A percentile compares a stretch with the other conserved stretches of the same genome.
Conservation (phyloP, 2,113 vertebrate species). For the Irena cyanogastra region DNA sequence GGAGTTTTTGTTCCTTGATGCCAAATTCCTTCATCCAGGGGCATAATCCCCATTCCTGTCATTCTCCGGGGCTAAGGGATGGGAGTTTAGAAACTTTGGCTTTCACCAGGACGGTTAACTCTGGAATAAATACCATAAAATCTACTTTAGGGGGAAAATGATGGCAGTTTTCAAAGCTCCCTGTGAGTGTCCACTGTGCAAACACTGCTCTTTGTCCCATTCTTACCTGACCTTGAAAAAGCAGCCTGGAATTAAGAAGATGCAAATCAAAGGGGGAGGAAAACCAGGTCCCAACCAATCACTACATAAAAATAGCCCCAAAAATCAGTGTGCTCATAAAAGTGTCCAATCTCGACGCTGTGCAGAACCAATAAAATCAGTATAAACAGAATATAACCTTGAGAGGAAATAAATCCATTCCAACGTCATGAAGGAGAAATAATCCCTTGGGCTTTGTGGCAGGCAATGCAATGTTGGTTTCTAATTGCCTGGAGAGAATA, state of each 20-base stretch:
- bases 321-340: not conserved
- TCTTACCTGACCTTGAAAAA: not conserved
- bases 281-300: not conserved
- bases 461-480: not conserved
- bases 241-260: not conserved
- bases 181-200: not conserved
- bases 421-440: not conserved
- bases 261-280: not conserved
- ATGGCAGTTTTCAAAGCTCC: not conserved
- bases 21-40: not conserved
- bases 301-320: not conserved
- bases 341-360: not conserved
- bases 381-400: constrained; percentile 1
- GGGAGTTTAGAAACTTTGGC: rapidly evolving
- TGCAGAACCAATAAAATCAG: not conserved
- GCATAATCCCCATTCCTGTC: not conserved
- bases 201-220: not conserved
- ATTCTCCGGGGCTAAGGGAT: not conserved
- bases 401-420: not conserved
- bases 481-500: not conserved
- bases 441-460: not conserved
- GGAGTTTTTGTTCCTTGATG: not conserved
- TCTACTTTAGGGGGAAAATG: not conserved
- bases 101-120: not conserved
- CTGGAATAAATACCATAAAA: not conserved